These are phyloP conservation scores for Otis tarda DNA, from an alignment of 2,113 vertebrate genomes.

Conservation along the genomic window DNA sequence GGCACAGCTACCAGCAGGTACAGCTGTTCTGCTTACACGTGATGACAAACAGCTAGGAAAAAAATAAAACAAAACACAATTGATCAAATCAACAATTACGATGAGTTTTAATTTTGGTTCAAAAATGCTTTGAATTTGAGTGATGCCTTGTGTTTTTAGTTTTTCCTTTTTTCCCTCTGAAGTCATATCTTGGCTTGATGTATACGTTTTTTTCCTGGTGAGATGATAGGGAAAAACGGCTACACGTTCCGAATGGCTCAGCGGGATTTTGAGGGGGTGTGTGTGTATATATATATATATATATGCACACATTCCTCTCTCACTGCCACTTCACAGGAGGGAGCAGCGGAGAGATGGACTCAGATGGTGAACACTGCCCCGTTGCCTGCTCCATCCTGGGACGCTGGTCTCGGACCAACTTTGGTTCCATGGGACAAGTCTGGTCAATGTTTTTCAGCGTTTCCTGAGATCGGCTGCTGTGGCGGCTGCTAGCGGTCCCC, in stretches of 20 bases:
- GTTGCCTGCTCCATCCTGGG: neutral
- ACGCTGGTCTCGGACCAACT: neutral
- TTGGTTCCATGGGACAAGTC: neutral
- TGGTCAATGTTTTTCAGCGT: neutral
- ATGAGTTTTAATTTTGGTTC: neutral
- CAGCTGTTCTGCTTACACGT: neutral
- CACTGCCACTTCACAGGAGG: neutral
- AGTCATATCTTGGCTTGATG: neutral
- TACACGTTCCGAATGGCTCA: neutral
- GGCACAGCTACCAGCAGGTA: neutral
- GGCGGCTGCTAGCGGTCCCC: neutral
- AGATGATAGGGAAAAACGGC: neutral
- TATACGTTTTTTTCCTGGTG: neutral
- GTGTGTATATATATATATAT: no score
- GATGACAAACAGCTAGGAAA: neutral
- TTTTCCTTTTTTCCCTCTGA: neutral
- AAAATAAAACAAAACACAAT: neutral
- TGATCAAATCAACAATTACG: neutral
- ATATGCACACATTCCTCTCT: neutral
- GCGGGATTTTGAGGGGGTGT: neutral
- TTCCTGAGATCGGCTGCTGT: neutral
- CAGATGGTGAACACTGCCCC: neutral
- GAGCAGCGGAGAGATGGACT: neutral
- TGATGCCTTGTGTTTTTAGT: neutral
- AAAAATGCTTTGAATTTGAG: neutral